These are phyloP conservation scores for Brachionus angularis DNA, from an alignment of 1,140 invertebrate genomes.

Conservation along the genomic window DNA sequence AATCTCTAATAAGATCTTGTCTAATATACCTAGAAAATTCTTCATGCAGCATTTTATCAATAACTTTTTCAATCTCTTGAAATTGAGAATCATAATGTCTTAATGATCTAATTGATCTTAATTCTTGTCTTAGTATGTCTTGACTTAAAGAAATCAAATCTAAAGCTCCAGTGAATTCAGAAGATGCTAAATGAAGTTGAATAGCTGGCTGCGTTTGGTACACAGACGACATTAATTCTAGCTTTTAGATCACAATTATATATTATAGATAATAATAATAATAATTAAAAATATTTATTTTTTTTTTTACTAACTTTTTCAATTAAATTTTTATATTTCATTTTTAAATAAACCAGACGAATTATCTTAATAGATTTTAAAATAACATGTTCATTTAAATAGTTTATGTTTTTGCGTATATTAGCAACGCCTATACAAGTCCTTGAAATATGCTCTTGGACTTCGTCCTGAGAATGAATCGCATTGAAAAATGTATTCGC, in stretches of 20 bases:
- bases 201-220: slow-evolving; percentile 96
- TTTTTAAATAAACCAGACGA: slow-evolving; percentile 13
- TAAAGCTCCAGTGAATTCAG: slow-evolving; percentile 92
- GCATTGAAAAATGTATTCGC: slow-evolving; percentile 93
- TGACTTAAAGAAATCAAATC: slow-evolving; percentile 94
- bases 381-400: slow-evolving; percentile 9
- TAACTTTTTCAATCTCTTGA: slow-evolving; percentile 89
- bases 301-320: neutral
- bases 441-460: slow-evolving; percentile 37
- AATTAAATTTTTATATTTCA: neutral
- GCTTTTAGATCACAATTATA: slow-evolving; percentile 46
- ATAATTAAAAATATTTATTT: neutral
- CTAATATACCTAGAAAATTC: slow-evolving; percentile 89
- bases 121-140: slow-evolving; percentile 80
- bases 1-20: slow-evolving; percentile 74
- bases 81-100: slow-evolving; percentile 89
- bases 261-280: neutral
- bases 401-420: neutral
- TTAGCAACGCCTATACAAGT: neutral
- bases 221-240: slow-evolving; percentile 87
- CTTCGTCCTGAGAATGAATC: slow-evolving; percentile 44
- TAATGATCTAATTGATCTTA: slow-evolving; percentile 79
- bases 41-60: slow-evolving; percentile 91
- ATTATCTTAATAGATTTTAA: slow-evolving; percentile 1
- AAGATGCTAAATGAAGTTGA: slow-evolving; percentile 84